Evolutionary conservation across 2,888 invertebrate species (phyloP), one percentile per base, ranked within the genome.

Genomic region (Agrotis exclamationis): DNA sequence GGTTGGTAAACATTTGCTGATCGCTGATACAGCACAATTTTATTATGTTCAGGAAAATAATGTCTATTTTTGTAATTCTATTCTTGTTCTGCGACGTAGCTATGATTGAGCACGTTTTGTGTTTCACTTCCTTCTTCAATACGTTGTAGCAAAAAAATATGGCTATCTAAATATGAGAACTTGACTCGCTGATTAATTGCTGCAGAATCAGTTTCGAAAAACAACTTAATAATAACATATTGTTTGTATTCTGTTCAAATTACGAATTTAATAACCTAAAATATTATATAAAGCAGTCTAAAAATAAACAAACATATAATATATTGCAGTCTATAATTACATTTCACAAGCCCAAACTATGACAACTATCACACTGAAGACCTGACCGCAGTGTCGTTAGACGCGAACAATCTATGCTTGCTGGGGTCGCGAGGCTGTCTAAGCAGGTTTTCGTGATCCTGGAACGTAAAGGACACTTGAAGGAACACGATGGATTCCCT

Each of bases 1-100:
- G n/a, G n/a, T n/a, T n/a, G n/a, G n/a, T n/a, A n/a, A n/a, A n/a
- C n/a, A n/a, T n/a, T n/a, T n/a, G n/a, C n/a, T n/a, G n/a, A n/a
- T n/a, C 50, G 24, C 64, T 63, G 60, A 69, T 22, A 50, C 22
- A 54, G 62, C 77, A 63, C 44, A n/a, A 28, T 39, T 60, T 39
- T 39, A 39, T 70, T 58, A 39, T 18, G 51, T 54, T 54, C 16
- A 22, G 3, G 11, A 20, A 51, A 63, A 56, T 54, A 69, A 44
- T 51, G 63, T 50, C 54, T 79, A 70, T 79, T 79, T 79, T 59
- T 66, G 64, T 68, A 53, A 33, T 0, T 58, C 24, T 70, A 59
- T 74, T 63, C 47, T 63, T 79, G 57, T 71, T 20, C n/a, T 59
- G 28, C 63, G 39, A 71, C 53, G 58, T 63, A 58, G 22, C 3